A percentile compares a stretch with the other conserved stretches of the same genome.
These are phyloP conservation scores for Papilio machaon DNA, from an alignment of 1,140 invertebrate species.

Conservation along the genomic window DNA sequence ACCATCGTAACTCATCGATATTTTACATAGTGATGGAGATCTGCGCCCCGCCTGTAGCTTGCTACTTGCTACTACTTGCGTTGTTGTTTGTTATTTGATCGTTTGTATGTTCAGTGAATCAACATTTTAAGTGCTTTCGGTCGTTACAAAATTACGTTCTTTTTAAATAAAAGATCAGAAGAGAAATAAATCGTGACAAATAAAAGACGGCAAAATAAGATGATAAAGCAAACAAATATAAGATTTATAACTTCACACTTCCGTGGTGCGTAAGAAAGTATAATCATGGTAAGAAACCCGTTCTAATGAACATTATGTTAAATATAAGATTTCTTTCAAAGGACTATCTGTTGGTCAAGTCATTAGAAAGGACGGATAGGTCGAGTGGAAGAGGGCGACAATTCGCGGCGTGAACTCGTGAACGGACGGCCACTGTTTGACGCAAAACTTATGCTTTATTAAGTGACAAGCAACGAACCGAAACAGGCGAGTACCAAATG, in stretches of 20 bases:
- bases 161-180: too few relatives aligned
- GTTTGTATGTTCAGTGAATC: background rate
- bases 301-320: too few relatives aligned
- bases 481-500: background rate
- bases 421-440: background rate
- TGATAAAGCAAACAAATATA: background rate
- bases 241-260: background rate
- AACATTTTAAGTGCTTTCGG: background rate
- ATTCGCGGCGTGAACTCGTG: background rate
- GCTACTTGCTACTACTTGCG: too few relatives aligned
- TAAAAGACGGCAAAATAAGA: too few relatives aligned
- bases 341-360: background rate
- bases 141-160: background rate
- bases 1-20: background rate
- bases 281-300: too few relatives aligned
- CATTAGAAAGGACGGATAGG: background rate
- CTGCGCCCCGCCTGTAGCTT: background rate
- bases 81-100: too few relatives aligned
- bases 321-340: background rate
- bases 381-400: background rate
- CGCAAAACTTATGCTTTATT: slow-evolving; percentile 3
- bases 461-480: background rate
- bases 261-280: too few relatives aligned
- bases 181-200: too few relatives aligned
- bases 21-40: background rate